phyloP scores from a whole-genome alignment of 1,140 invertebrate genomes.

The Laodelphax striatellus region DNA sequence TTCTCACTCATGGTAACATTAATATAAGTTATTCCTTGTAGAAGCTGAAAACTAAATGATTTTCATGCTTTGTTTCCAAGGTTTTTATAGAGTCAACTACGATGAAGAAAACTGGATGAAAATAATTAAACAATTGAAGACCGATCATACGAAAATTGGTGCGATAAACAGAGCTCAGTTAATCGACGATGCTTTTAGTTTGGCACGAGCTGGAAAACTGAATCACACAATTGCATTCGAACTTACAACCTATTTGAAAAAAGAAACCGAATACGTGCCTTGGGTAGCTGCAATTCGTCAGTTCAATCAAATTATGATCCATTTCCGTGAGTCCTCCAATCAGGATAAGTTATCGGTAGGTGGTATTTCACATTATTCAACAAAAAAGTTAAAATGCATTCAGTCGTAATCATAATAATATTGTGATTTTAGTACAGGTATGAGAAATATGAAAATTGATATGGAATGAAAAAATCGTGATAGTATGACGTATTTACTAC shows the following conservation, averaged over 20 bases:
- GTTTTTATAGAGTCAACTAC: constrained; percentile 66
- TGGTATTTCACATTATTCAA: too few species aligned
- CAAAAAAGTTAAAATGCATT: too few species aligned
- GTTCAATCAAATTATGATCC: not conserved
- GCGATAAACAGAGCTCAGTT: constrained; percentile 60
- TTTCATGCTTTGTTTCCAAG: constrained; percentile 24
- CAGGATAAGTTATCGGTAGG: not conserved
- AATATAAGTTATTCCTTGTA: too few species aligned
- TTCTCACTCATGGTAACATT: too few species aligned
- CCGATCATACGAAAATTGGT: constrained; percentile 33
- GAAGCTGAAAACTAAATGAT: too few species aligned
- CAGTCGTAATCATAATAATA: too few species aligned
- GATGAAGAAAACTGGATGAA: constrained; percentile 51
- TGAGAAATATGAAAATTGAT: too few species aligned
- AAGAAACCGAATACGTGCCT: constrained; percentile 5
- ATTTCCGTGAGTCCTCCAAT: not conserved
- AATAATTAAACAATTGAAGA: constrained; percentile 41
- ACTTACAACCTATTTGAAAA: not conserved
- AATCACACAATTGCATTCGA: constrained; percentile 4
- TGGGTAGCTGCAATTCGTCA: constrained; percentile 3
- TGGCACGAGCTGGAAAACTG: constrained; percentile 41
- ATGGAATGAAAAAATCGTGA: too few species aligned
- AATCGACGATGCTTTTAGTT: constrained; percentile 69
- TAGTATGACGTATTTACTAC: too few species aligned
- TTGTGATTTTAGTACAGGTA: too few species aligned